Base-by-base conservation (phyloP, 2,888 invertebrate genomes). In the Eupithecia abbreviata region DNA sequence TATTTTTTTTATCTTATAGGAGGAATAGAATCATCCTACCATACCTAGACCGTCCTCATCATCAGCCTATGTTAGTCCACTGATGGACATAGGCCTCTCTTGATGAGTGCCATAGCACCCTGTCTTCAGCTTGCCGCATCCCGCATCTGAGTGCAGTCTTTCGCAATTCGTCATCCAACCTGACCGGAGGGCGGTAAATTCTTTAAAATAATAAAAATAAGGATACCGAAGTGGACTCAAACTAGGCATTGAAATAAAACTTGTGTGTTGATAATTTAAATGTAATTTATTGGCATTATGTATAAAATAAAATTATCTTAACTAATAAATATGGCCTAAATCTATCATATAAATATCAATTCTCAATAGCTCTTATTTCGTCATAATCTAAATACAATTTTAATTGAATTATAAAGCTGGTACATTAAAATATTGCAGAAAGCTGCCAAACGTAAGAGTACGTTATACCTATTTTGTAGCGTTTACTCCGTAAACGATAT, bases 221-320 rank as follows among this genome's bases (percentile, higher is more conserved):
- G 47, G 49, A 51, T 51, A 15, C 13, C 5, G 13, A 4, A 4
- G 58, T 62, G 62, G 58, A 30, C 30, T 62, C 30, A 10, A 58
- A 58, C 58, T 3, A 18, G 55, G 18, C 18, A 30, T 62, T 10
- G 41, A 66, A 66, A 30, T 45, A 18, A 69, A 69, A 69, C 30
- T 62, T 4, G 30, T 62, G 6, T 10, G 30, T 62, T 58, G 30
- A 62, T 62, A 62, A 62, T 62, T 62, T 30, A 62, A 12, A 58
- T 12, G 30, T 62, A 58, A 41, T 77, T 75, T 78, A 81, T 81
- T 81, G 77, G 77, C 76, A 62, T 51, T 75, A 78, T 74, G 67
- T 79, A 80, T 80, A 62, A 80, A 79, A 79, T 66, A 49, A 69
- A 69, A 69, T 47, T 30, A 79, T 68, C 75, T 71, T 75, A 58